Evolutionary conservation across 2,888 invertebrate species (phyloP), one percentile per base, ranked within the genome.

Genomic region (Mimachlamys varia): DNA sequence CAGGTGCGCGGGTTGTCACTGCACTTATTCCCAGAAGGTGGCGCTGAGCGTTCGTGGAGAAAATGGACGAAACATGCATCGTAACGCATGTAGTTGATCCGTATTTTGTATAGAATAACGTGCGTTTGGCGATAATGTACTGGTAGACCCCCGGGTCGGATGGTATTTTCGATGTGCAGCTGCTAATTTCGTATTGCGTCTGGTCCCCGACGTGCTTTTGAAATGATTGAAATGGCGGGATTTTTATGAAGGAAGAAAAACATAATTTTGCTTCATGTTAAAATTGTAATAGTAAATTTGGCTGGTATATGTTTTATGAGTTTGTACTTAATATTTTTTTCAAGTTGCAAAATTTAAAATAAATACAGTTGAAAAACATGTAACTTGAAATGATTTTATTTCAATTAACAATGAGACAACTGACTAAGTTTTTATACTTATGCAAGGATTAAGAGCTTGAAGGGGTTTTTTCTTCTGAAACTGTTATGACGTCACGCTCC

Each of bases 31-130:
- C 22, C 76, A 13, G 76, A 33, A 33, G 76, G 33, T 76, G 33
- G 33, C 76, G 76, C 33, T 33, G 33, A 2, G 33, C 22, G 76
- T 76, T 10, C 0, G 2, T 27, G 76, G 33, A 33, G 76, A 76
- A 76, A 76, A 76, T 76, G 76, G 76, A 27, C 76, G 27, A 33
- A 76, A 76, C 76, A 76, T 76, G 76, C 76, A 76, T 76, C 22
- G 27, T 27, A 22, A 62, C 17, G 13, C 76, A 76, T 76, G 19
- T 13, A 33, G 76, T 76, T 76, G 27, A 76, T 76, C 76, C 76
- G 33, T 33, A 33, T 76, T 58, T 27, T 2, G 76, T 10, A 27
- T 76, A 15, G 33, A 76, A 27, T 76, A 17, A 4, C n/a, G 58
- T 58, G 22, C 19, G 19, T 33, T 27, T 33, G 33, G 22, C 33